Evolutionary conservation across 2,888 invertebrate genomes (phyloP), one percentile per base, ranked within the genome.

Genomic region (Epirrita christyi): DNA sequence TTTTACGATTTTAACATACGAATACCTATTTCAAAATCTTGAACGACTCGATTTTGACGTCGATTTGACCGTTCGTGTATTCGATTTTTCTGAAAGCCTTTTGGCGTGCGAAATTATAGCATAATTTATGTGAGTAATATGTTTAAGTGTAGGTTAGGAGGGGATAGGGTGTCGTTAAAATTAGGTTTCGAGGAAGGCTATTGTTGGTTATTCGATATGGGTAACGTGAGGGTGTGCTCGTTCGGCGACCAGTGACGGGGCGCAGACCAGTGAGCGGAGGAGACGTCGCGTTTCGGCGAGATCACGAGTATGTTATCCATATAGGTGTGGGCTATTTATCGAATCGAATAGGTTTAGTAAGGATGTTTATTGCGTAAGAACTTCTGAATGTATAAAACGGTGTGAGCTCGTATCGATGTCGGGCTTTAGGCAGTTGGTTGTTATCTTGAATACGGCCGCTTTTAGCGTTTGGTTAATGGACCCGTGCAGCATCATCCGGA

Each of bases 281-380:
- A 81, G 86, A 78, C 80, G 78, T 85, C 28, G 34, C 34, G 45
- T 6, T 83, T 83, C 81, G 67, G 75, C 75, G 81, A 79, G 83
- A 77, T 80, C 13, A 38, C 13, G 32, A 5, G 1, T 43, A 11
- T 11, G 78, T 81, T 83, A 83, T 82, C 79, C 82, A 77, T 84
- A 80, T 90, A 87, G 88, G 89, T 88, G 86, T 89, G 88, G 90
- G 88, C 85, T 86, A 86, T 87, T 85, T 86, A 88, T 88, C 84
- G 81, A 85, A 85, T 87, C 76, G 85, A 81, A 81, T 88, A 84
- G 85, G 74, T 73, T 83, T 73, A 78, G 71, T 85, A 84, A 83
- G 81, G 71, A 81, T 82, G 84, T 85, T 86, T 82, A 81, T 76
- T 83, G 81, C 83, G 75, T 88, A 86, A 86, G 84, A 83, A 81